These are phyloP conservation scores for Notolepis coatsorum DNA, from an alignment of 2,797 vertebrate genomes.

Conservation along the genomic window DNA sequence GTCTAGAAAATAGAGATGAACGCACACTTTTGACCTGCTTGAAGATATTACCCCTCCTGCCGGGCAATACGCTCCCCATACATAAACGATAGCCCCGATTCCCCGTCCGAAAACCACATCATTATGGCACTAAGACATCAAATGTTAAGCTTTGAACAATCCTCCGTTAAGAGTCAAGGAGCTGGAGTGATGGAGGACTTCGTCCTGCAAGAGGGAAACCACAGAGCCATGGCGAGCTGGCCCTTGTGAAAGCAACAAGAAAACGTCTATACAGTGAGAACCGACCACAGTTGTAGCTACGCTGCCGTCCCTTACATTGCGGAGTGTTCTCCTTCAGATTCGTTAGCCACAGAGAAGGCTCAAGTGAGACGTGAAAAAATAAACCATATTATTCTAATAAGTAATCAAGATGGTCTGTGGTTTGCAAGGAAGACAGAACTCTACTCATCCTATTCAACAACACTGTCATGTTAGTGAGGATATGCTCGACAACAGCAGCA, in stretches of 20 bases:
- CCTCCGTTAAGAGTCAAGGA: slow-evolving; percentile 53
- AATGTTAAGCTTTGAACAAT: slow-evolving; percentile 71
- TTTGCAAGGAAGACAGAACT: background rate
- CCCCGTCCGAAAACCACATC: slow-evolving; percentile 76
- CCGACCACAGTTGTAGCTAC: slow-evolving; percentile 23
- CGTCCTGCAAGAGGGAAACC: slow-evolving; percentile 65
- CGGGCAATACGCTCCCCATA: slow-evolving; percentile 70
- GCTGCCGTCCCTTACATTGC: background rate
- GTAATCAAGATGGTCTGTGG: background rate
- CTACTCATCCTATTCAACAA: background rate
- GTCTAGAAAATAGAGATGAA: slow-evolving; percentile 49
- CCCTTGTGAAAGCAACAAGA: slow-evolving; percentile 32
- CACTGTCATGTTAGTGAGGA: background rate
- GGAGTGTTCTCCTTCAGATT: slow-evolving; percentile 18
- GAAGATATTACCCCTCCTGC: slow-evolving; percentile 68
- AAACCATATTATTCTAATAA: slow-evolving; percentile 9
- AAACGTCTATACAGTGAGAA: slow-evolving; percentile 38
- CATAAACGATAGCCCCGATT: slow-evolving; percentile 72
- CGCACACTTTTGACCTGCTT: slow-evolving; percentile 64
- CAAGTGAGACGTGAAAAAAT: slow-evolving; percentile 10
- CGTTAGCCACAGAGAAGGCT: background rate
- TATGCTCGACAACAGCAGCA: background rate
- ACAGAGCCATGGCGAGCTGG: slow-evolving; percentile 46
- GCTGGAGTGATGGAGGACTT: slow-evolving; percentile 60
- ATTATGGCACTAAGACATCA: slow-evolving; percentile 70